Conservation (phyloP, 2,797 vertebrate genomes). For the Darevskia mixta region DNA sequence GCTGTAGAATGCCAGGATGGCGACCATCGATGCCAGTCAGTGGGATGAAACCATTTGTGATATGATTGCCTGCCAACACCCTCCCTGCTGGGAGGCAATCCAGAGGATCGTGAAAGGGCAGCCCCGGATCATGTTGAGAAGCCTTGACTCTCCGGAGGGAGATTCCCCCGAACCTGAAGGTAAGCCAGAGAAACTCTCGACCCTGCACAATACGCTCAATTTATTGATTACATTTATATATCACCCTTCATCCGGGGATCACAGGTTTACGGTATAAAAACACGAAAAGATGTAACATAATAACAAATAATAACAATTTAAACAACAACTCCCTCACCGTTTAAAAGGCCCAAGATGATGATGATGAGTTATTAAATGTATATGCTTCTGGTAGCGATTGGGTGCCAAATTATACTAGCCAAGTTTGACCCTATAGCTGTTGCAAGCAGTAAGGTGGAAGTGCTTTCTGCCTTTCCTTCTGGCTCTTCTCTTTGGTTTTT, state of each 20-base stretch:
- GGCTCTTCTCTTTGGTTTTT: not conserved
- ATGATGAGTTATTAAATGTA: no score
- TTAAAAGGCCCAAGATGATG: no score
- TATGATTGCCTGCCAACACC: slow-evolving; percentile 70
- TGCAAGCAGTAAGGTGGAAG: no score
- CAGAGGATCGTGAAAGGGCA: slow-evolving; percentile 70
- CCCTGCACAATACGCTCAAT: no score
- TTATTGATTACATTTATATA: no score
- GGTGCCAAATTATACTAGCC: no score
- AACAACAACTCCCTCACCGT: no score
- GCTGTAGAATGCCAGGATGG: slow-evolving; percentile 23
- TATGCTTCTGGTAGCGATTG: not conserved
- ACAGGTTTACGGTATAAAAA: no score
- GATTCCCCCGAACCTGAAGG: slow-evolving; percentile 45
- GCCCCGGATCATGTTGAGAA: slow-evolving; percentile 55
- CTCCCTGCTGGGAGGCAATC: slow-evolving; percentile 76
- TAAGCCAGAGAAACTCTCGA: slow-evolving; percentile 23
- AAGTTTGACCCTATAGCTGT: not conserved
- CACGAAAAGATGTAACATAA: no score
- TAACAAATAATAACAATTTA: no score
- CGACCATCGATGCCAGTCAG: slow-evolving; percentile 21
- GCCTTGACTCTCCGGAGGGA: not conserved
- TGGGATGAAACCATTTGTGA: slow-evolving; percentile 75
- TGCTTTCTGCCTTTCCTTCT: not conserved
- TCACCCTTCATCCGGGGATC: no score